phyloP scores from a whole-genome alignment of 2,888 invertebrate genomes.

The Anoplius nigerrimus region DNA sequence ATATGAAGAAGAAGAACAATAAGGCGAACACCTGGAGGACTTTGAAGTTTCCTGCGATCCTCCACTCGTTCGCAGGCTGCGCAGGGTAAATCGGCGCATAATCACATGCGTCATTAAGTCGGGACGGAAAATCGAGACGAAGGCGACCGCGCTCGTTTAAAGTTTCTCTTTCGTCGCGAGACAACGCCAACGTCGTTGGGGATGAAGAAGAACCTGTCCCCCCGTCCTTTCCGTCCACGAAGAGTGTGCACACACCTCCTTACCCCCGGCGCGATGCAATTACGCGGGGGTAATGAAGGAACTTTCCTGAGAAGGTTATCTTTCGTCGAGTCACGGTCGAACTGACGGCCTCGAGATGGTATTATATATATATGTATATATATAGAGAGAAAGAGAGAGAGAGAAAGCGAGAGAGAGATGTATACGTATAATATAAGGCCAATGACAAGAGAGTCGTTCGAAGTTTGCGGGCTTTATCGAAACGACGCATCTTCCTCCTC shows the following conservation, averaged over 20 bases:
- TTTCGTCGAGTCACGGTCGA: slow-evolving; percentile 50
- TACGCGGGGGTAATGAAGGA: slow-evolving; percentile 54
- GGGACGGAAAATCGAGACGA: slow-evolving; percentile 22
- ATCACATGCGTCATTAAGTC: slow-evolving; percentile 51
- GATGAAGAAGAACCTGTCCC: slow-evolving; percentile 29
- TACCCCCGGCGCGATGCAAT: slow-evolving; percentile 52
- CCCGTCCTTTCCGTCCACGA: slow-evolving; percentile 16
- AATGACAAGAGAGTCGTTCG: slow-evolving; percentile 33
- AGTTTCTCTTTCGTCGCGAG: slow-evolving; percentile 48
- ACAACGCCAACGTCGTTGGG: slow-evolving; percentile 36
- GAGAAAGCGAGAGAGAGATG: not conserved
- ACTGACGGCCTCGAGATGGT: slow-evolving; percentile 10
- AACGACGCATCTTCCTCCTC: slow-evolving; percentile 26
- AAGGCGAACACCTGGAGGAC: not conserved
- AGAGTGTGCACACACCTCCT: slow-evolving; percentile 48
- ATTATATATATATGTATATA: no score
- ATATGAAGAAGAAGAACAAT: not conserved
- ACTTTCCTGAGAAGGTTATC: slow-evolving; percentile 55
- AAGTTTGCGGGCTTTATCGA: slow-evolving; percentile 45
- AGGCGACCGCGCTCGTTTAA: slow-evolving; percentile 42
- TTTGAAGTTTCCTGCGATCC: slow-evolving; percentile 23
- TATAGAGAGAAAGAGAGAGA: no score
- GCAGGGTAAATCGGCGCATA: slow-evolving; percentile 47
- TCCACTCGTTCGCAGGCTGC: not conserved
- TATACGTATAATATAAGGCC: slow-evolving; percentile 15